Evolutionary conservation across 2,888 invertebrate genomes (phyloP).

Genomic region (Crossocerus cetratus): DNA sequence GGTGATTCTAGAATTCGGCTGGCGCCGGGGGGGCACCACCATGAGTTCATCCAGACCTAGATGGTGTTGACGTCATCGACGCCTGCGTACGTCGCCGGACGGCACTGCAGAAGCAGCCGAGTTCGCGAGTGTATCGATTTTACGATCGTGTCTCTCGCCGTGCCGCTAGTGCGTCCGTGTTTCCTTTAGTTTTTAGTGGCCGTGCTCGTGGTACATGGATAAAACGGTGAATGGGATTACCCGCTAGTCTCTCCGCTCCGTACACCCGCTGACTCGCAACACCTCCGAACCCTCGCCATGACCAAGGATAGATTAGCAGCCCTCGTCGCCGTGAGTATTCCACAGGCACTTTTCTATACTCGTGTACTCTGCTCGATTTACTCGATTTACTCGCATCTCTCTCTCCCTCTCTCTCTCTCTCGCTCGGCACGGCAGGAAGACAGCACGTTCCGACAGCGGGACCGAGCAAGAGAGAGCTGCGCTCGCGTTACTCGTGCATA

Average conservation of each 20-base stretch:
- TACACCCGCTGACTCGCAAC: constrained; percentile 70
- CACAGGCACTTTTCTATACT: not conserved
- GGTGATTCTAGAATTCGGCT: not conserved
- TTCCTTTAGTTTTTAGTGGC: constrained; percentile 80
- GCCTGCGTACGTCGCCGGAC: constrained; percentile 78
- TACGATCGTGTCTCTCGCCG: constrained; percentile 80
- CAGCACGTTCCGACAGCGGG: too few species aligned
- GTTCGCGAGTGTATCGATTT: constrained; percentile 88
- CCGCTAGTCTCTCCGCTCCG: constrained; percentile 70
- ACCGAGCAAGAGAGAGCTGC: too few species aligned
- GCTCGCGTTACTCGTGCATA: too few species aligned
- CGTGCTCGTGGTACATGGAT: constrained; percentile 84
- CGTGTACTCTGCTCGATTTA: constrained; percentile 5
- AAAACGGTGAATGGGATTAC: constrained; percentile 87
- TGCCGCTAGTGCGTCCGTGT: constrained; percentile 72
- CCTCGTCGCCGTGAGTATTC: constrained; percentile 90
- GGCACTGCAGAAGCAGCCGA: constrained; percentile 83
- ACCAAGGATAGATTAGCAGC: constrained; percentile 98
- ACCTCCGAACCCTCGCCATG: constrained; percentile 79
- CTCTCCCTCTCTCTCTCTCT: not conserved
- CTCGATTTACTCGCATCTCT: not conserved
- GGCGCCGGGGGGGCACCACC: constrained; percentile 13
- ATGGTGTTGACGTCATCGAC: constrained; percentile 74
- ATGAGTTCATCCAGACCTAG: constrained; percentile 34
- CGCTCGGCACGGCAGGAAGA: too few species aligned